A percentile compares a stretch with the other conserved stretches of the same genome.
Evolutionary conservation across 2,888 invertebrate genomes (phyloP).

Genomic region (Geophilus truncorum): DNA sequence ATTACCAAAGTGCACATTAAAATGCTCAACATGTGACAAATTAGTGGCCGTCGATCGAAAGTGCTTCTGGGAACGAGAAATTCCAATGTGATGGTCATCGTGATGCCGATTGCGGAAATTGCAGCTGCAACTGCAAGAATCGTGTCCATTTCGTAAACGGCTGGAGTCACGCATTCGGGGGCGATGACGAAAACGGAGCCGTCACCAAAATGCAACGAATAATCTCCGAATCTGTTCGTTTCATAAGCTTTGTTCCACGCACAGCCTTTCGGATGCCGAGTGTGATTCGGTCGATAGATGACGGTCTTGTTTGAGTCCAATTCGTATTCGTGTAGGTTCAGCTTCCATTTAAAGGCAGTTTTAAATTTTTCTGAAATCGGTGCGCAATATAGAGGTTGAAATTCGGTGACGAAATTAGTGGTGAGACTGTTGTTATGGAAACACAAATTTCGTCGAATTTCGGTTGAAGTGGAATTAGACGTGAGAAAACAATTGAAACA

Average conservation of each 20-base stretch:
- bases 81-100: background rate
- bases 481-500: too few species aligned
- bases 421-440: too few species aligned
- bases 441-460: too few species aligned
- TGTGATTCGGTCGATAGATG: too few species aligned
- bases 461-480: too few species aligned
- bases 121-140: background rate
- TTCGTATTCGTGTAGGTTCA: too few species aligned
- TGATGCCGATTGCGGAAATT: background rate
- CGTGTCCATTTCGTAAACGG: background rate
- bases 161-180: background rate
- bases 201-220: background rate
- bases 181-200: background rate
- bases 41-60: background rate
- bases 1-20: background rate
- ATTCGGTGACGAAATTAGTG: too few species aligned
- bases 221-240: background rate
- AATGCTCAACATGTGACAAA: background rate
- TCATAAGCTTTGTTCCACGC: background rate
- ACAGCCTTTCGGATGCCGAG: too few species aligned
- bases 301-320: too few species aligned
- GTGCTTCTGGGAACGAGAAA: background rate
- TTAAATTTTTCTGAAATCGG: too few species aligned
- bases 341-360: too few species aligned
- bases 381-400: too few species aligned